These are phyloP conservation scores for Aphelenchoides avenae DNA, from an alignment of 1,140 invertebrate species.

Conservation along the genomic window DNA sequence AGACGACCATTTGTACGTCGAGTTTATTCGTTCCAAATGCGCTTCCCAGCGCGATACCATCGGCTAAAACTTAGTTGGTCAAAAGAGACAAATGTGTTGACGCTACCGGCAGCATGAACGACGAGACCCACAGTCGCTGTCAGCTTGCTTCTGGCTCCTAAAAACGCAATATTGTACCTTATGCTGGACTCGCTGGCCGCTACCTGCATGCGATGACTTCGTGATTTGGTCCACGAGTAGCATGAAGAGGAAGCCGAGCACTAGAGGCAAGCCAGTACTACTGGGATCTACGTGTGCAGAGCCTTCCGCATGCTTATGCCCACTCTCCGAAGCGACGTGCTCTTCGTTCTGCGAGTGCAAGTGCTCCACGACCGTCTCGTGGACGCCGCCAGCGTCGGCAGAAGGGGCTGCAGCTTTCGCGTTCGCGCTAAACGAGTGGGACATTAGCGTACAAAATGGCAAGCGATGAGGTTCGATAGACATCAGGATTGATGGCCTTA, in stretches of 20 bases:
- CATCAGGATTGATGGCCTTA: no score
- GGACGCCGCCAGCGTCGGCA: no score
- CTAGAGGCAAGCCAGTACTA: constrained; percentile 71
- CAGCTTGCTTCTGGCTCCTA: constrained; percentile 68
- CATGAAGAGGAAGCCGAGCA: constrained; percentile 95
- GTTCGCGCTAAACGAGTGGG: no score
- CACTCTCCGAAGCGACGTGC: constrained; percentile 22
- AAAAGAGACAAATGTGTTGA: constrained; percentile 11
- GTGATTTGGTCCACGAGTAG: constrained; percentile 74
- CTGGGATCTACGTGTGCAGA: no score
- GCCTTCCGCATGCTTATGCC: constrained; percentile 48
- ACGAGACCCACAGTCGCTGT: constrained; percentile 91
- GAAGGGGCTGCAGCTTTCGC: no score
- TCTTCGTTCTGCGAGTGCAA: constrained; percentile 13
- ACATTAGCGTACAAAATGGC: constrained; percentile 15
- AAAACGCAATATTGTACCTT: constrained; percentile 51
- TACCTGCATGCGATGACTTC: constrained; percentile 30
- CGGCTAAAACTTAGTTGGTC: constrained; percentile 67
- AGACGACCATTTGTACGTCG: constrained; percentile 92
- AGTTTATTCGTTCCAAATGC: constrained; percentile 87
- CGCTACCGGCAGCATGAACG: constrained; percentile 81
- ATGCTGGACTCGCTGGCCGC: no score
- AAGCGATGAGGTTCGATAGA: constrained; percentile 12
- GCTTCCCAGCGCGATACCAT: constrained; percentile 91
- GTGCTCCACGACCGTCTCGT: constrained; percentile 17